These are phyloP conservation scores for Leptinotarsa defecta DNA, from an alignment of 1,140 invertebrate genomes.

Conservation along the genomic window DNA sequence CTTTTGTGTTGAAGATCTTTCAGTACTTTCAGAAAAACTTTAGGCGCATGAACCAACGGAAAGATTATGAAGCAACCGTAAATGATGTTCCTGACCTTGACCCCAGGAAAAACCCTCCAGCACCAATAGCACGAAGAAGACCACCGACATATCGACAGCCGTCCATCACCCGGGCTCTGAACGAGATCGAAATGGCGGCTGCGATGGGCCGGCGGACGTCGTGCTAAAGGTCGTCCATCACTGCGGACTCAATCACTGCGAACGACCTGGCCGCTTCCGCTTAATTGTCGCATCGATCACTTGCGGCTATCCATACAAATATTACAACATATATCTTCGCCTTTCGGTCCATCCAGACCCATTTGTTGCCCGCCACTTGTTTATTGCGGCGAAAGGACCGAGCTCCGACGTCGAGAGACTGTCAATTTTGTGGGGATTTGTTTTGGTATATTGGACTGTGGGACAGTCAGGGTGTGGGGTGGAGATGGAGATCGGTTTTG, in stretches of 20 bases:
- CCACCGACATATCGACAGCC: not conserved
- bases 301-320: conserved; percentile 24
- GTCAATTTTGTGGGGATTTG: conserved; percentile 15
- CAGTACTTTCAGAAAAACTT: too few relatives aligned
- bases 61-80: too few relatives aligned
- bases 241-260: conserved; percentile 28
- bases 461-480: too few relatives aligned
- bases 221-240: conserved; percentile 25
- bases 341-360: conserved; percentile 1
- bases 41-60: too few relatives aligned
- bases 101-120: too few relatives aligned
- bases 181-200: conserved; percentile 18
- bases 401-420: not conserved
- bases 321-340: conserved; percentile 30
- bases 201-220: not conserved
- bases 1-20: too few relatives aligned
- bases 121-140: too few relatives aligned
- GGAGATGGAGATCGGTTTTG: too few relatives aligned
- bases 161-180: not conserved
- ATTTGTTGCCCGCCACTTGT: conserved; percentile 18
- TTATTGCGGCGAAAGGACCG: conserved; percentile 17
- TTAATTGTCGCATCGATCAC: conserved; percentile 31
- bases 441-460: not conserved
- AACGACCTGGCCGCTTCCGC: conserved; percentile 22
- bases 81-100: too few relatives aligned